These are phyloP conservation scores for Apostichopus parvimensis DNA, from an alignment of 35 echinoderm and acorn worm species.

Conservation along the genomic window DNA sequence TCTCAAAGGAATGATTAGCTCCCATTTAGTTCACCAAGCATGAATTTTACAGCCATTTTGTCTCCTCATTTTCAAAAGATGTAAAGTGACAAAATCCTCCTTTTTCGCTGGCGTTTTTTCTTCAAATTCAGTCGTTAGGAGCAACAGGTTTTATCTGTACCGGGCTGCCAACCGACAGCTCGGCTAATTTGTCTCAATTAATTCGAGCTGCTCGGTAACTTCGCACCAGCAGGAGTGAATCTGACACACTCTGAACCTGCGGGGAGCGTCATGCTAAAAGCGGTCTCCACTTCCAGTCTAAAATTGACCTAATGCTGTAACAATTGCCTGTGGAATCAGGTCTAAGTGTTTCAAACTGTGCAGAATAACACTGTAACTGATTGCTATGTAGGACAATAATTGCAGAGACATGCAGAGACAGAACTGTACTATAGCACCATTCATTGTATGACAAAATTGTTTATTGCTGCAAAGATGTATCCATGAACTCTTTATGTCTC, in stretches of 20 bases:
- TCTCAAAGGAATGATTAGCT: conserved; percentile 29
- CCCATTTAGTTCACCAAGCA: conserved; percentile 27
- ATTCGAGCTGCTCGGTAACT: conserved; percentile 1
- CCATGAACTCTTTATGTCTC: too few species aligned
- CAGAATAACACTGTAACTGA: not conserved
- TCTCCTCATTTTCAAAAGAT: not conserved
- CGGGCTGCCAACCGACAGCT: not conserved
- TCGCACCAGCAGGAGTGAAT: conserved; percentile 47
- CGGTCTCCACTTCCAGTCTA: not conserved
- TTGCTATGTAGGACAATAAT: too few species aligned
- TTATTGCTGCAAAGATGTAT: too few species aligned
- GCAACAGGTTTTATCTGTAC: conserved; percentile 30
- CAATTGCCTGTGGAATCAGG: not conserved
- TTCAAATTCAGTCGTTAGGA: not conserved
- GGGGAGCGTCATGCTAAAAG: conserved; percentile 27
- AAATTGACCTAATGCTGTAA: conserved; percentile 27
- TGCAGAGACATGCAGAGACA: too few species aligned
- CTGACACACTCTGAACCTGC: conserved; percentile 26
- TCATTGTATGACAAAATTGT: too few species aligned
- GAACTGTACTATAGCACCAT: too few species aligned
- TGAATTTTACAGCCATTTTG: not conserved
- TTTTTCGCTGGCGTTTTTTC: not conserved
- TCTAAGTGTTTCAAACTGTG: not conserved
- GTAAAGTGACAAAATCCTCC: not conserved
- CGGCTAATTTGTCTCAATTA: conserved; percentile 28